Evolutionary conservation across 2,113 vertebrate genomes (phyloP).

Genomic region (Ammodytes marinus): DNA sequence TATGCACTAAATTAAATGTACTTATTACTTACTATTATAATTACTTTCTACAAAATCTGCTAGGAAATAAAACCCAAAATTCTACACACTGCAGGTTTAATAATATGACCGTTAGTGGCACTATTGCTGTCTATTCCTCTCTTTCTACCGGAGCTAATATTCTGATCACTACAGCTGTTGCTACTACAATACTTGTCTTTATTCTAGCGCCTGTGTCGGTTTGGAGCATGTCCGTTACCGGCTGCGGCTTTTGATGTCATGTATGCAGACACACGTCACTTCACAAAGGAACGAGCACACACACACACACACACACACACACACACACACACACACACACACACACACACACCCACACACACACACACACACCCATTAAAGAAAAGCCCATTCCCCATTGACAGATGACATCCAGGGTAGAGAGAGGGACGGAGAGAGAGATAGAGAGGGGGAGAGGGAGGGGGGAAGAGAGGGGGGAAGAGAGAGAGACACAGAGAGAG

Average conservation of each 20-base stretch:
- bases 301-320: too few relatives aligned
- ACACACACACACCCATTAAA: not conserved
- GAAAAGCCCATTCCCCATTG: constrained; percentile 70
- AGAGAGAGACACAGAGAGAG: constrained; percentile 30
- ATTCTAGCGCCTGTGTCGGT: constrained; percentile 10
- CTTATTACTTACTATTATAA: too few relatives aligned
- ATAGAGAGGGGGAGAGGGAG: too few relatives aligned
- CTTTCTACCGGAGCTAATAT: not conserved
- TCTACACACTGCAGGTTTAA: too few relatives aligned
- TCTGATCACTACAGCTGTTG: too few relatives aligned
- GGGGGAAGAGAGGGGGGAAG: constrained; percentile 49
- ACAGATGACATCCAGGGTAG: constrained; percentile 81
- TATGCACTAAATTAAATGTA: too few relatives aligned
- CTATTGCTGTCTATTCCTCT: not conserved
- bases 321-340: too few relatives aligned
- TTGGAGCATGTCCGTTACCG: constrained; percentile 34
- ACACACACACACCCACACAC: too few relatives aligned
- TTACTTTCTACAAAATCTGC: too few relatives aligned
- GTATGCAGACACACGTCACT: constrained; percentile 59
- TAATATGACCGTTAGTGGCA: too few relatives aligned
- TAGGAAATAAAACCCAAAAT: too few relatives aligned
- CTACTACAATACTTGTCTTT: constrained; percentile 3
- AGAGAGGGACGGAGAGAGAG: constrained; percentile 18
- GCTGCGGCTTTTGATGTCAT: constrained; percentile 58
- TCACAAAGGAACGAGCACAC: constrained; percentile 49